Conservation (phyloP, 2,113 vertebrate genomes). For the Pavo muticus region DNA sequence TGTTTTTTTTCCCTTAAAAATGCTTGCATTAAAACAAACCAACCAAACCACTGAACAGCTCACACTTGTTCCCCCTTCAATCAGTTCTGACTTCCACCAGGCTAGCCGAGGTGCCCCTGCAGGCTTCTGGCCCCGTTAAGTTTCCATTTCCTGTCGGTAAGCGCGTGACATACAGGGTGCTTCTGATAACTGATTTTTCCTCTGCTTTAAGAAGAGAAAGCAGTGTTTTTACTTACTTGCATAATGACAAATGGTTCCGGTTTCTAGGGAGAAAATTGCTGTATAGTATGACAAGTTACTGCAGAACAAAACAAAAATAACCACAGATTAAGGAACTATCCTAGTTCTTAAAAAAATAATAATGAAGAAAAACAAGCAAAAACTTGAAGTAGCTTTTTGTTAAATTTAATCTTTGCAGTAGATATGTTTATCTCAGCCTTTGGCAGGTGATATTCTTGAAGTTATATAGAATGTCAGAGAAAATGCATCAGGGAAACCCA, state of each 20-base stretch:
- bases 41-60: background rate
- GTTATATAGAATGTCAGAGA: background rate
- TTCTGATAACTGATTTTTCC: background rate
- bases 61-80: accelerated
- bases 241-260: background rate
- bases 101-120: background rate
- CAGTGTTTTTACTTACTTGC: background rate
- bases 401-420: background rate
- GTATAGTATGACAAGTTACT: background rate
- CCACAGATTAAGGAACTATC: background rate
- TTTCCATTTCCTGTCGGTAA: background rate
- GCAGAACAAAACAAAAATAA: background rate
- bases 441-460: background rate
- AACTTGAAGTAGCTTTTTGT: background rate
- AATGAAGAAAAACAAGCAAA: background rate
- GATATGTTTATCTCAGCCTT: background rate
- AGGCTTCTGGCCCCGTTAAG: background rate
- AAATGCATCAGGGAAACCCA: background rate
- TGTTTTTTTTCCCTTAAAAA: background rate
- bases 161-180: background rate
- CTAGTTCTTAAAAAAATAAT: background rate
- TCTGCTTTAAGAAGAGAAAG: background rate
- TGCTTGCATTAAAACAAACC: background rate
- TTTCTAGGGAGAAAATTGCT: background rate
- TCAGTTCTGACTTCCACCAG: background rate